Base-by-base conservation (phyloP, 2,113 vertebrate species). In the Athene noctua region DNA sequence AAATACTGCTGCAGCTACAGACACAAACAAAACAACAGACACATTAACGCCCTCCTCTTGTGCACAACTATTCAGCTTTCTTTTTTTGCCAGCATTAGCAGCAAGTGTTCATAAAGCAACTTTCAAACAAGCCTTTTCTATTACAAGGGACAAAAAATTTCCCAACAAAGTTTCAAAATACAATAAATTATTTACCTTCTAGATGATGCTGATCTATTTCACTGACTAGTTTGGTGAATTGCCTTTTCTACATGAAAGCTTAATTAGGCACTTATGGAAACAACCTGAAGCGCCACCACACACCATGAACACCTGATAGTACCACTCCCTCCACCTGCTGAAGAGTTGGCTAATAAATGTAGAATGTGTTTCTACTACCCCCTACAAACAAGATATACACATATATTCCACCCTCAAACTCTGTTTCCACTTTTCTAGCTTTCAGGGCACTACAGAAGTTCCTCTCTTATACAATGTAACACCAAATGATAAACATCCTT, bases 111-210 rank as follows among this genome's bases (percentile, higher is more conserved):
- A 51, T 15, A 47, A 36, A 51, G 51, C 40, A 59, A 74, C 44
- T 30, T 78, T 46, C 80, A 74, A 86, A 92, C 63, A 77, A 90
- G 44, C 10, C n/a, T 72, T 16, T 88, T 49, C 42, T 44, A 71
- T 63, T 68, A 73, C 27, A 77, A 25, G 26, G 80, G 36, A 85
- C 52, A 90, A 94, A 92, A 67, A 92, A 91, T 74, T 91, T 80
- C 42, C 13, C 86, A 86, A 58, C 22, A 17, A 92, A 94, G 92
- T 93, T 83, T 88, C 80, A 90, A 86, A 95, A 54, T 58, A 36
- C 88, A 73, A 86, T 86, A 58, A 92, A 94, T 80, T 80, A 83
- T 90, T 96, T 80, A 92, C 67, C n/a, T 91, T 52, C 55, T 51
- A 22, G 77, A 80, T 8, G n/a, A 47, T 2, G 6, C 79, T 10